These are phyloP conservation scores for Actias luna DNA, from an alignment of 2,888 invertebrate species.

Conservation along the genomic window DNA sequence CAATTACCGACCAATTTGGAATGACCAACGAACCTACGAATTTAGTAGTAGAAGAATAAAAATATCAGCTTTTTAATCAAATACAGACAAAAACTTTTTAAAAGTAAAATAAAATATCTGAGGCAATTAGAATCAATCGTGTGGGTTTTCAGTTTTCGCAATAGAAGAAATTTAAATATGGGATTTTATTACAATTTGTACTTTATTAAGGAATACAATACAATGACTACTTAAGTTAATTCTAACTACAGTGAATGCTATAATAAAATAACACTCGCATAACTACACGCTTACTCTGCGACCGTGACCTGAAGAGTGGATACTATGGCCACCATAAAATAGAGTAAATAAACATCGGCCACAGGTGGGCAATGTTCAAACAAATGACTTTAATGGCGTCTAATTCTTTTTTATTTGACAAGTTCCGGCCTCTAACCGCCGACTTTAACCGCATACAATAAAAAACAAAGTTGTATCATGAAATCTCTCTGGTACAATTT, in stretches of 20 bases:
- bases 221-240: background rate
- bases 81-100: no score
- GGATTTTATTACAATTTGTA: background rate
- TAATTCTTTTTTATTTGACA: conserved; percentile 39
- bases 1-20: no score
- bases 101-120: no score
- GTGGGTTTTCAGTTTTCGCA: background rate
- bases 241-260: background rate
- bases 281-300: background rate
- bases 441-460: background rate
- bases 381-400: conserved; percentile 29
- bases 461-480: background rate
- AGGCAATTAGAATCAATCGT: background rate
- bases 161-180: background rate
- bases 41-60: no score
- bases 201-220: background rate
- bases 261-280: background rate
- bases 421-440: conserved; percentile 22
- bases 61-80: no score
- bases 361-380: conserved; percentile 29
- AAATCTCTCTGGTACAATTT: conserved; percentile 1
- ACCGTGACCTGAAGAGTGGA: conserved; percentile 14
- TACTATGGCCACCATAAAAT: conserved; percentile 13
- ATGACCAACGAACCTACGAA: no score
- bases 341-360: conserved; percentile 23